Base-by-base conservation (phyloP, 2,888 invertebrate species). In the Nemapogon koenigi region DNA sequence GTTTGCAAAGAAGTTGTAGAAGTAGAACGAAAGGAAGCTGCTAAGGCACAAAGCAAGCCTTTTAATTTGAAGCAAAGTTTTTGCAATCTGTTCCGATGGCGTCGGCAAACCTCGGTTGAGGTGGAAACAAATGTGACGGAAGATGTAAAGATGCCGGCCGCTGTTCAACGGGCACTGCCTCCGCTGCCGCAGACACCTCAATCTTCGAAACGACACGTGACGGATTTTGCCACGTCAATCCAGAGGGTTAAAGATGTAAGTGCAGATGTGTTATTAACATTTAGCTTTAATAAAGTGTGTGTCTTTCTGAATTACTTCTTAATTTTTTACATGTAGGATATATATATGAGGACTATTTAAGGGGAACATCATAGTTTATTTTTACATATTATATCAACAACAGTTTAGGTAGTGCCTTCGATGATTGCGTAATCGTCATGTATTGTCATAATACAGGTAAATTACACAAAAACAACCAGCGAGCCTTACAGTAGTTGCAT, bases 231-330 rank as follows among this genome's bases (percentile, higher is more conserved):
- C 27, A 89, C 91, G 17, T 94, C 93, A 50, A 92, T 95, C 56
- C 91, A 94, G 63, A 91, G 90, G 82, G 94, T 95, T 38, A 94
- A 94, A 83, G 93, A 94, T 78, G 94, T 94, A 80, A 84, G 90
- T 84, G 42, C 29, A 6, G 14, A 16, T 18, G 10, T 8, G 18
- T 40, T 2, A 36, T 18, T 32, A 31, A 33, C 14, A 35, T 42
- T 22, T 33, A n/a, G n/a, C n/a, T n/a, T n/a, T n/a, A n/a, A n/a
- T n/a, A n/a, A n/a, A n/a, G n/a, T n/a, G n/a, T n/a, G n/a, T n/a
- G n/a, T n/a, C n/a, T n/a, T n/a, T n/a, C n/a, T n/a, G n/a, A n/a
- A n/a, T n/a, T n/a, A n/a, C n/a, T n/a, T n/a, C n/a, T n/a, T n/a
- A n/a, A n/a, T n/a, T n/a, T n/a, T n/a, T n/a, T n/a, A n/a, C n/a